phyloP scores from a whole-genome alignment of 2,888 invertebrate genomes.

The Cryptocephalus moraei region DNA sequence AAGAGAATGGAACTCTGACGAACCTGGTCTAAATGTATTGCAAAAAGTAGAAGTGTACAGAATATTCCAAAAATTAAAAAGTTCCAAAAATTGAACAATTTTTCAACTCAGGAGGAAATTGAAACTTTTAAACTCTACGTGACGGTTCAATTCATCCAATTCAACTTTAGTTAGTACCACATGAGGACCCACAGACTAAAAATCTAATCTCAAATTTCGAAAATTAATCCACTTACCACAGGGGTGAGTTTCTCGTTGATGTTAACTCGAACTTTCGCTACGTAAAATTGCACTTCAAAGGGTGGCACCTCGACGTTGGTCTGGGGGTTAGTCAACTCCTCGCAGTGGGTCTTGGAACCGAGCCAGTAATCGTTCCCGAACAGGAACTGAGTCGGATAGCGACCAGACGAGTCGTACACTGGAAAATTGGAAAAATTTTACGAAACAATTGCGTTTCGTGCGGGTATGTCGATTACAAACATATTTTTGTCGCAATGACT shows the following conservation, averaged over 20 bases:
- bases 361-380: slow-evolving; percentile 78
- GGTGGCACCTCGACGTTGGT: slow-evolving; percentile 48
- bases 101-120: too few relatives aligned
- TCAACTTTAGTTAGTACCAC: too few relatives aligned
- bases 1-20: too few relatives aligned
- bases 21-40: too few relatives aligned
- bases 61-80: too few relatives aligned
- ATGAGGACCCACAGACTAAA: too few relatives aligned
- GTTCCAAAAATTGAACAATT: too few relatives aligned
- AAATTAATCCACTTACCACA: slow-evolving; percentile 26
- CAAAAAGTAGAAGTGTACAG: too few relatives aligned
- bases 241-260: slow-evolving; percentile 31
- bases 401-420: slow-evolving; percentile 75
- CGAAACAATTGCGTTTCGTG: neutral
- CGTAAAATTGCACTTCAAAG: slow-evolving; percentile 50
- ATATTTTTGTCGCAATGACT: neutral
- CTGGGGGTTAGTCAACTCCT: slow-evolving; percentile 48
- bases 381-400: slow-evolving; percentile 64
- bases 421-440: slow-evolving; percentile 23
- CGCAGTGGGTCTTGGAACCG: slow-evolving; percentile 61
- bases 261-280: slow-evolving; percentile 40
- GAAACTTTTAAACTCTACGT: too few relatives aligned
- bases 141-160: too few relatives aligned
- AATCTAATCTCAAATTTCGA: neutral
- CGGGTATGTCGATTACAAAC: neutral